Base-by-base conservation (phyloP, 2,888 invertebrate genomes). In the Bombyx huttoni region DNA sequence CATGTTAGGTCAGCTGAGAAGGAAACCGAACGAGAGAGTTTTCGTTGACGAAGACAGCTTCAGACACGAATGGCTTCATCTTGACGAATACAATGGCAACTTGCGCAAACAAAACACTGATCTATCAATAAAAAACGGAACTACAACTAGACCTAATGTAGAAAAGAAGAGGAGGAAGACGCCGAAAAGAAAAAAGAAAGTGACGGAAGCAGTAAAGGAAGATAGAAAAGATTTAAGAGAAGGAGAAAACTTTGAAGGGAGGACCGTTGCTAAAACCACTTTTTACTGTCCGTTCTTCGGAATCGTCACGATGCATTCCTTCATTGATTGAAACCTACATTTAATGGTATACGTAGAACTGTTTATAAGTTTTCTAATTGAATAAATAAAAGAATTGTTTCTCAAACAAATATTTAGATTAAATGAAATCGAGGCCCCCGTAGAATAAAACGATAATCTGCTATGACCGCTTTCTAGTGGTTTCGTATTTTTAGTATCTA, bases 271-370 rank as follows among this genome's bases (percentile, higher is more conserved):
- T 0, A 65, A 57, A 51, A 73, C 76, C 0, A 67, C 77, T 0
- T 79, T 83, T 52, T 84, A 73, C 52, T 85, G 84, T 52, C 85
- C 85, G 0, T 82, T 73, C 53, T 71, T 84, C 47, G 84, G 85
- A 9, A 62, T 81, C 3, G 65, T 85, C 8, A 75, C 67, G 10
- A 75, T 83, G 77, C 60, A 64, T 2, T 56, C 66, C 1, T 67
- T 64, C 54, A 49, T 72, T 12, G 69, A 73, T 55, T 68, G 51
- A 62, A 12, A 8, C 1, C 47, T 24, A 45, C 10, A 8, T 13
- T 12, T 48, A 9, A 24, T 40, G 1, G 40, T 12, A 24, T 5
- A 12, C 40, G 7, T 10, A 40, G 7, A 40, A 6, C 7, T 7
- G 5, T 24, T 24, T 3, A 24, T 24, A 3, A 24, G 0, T 34